These are phyloP conservation scores for Lycophotia porphyrea DNA, from an alignment of 2,888 invertebrate species.

Conservation along the genomic window DNA sequence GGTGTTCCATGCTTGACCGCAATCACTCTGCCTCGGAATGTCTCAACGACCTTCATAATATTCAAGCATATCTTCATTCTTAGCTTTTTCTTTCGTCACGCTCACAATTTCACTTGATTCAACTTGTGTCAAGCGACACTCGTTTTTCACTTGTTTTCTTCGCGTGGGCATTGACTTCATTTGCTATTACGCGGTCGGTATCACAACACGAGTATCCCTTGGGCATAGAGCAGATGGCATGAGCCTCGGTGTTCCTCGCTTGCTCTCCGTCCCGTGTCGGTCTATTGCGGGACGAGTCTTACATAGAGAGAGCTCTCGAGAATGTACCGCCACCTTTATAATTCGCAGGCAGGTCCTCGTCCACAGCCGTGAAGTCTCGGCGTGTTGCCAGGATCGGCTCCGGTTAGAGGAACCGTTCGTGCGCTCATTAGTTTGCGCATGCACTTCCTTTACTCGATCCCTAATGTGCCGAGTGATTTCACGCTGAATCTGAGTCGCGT, in stretches of 20 bases:
- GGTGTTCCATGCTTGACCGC: too few species aligned
- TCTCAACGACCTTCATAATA: not conserved
- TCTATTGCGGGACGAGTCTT: not conserved
- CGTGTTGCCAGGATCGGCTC: conserved; percentile 40
- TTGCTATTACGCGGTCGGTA: not conserved
- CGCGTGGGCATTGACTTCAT: not conserved
- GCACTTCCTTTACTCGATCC: conserved; percentile 26
- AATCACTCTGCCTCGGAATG: too few species aligned
- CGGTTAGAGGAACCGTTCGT: conserved; percentile 37
- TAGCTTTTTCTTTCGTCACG: not conserved
- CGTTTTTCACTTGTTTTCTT: not conserved
- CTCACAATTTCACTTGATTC: not conserved
- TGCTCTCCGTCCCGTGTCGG: not conserved
- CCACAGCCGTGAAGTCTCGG: conserved; percentile 17
- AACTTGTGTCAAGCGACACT: not conserved
- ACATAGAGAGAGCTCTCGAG: not conserved
- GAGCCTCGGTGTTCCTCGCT: not conserved
- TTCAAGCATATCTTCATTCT: not conserved
- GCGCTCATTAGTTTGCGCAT: conserved; percentile 39
- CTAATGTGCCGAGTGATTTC: conserved; percentile 45
- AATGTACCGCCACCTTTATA: not conserved
- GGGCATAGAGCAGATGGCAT: not conserved
- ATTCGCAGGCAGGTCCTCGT: conserved; percentile 8
- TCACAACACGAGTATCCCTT: not conserved
- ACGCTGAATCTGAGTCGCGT: conserved; percentile 16